phyloP scores from a whole-genome alignment of 2,888 invertebrate genomes.

The Quadriops clusia region DNA sequence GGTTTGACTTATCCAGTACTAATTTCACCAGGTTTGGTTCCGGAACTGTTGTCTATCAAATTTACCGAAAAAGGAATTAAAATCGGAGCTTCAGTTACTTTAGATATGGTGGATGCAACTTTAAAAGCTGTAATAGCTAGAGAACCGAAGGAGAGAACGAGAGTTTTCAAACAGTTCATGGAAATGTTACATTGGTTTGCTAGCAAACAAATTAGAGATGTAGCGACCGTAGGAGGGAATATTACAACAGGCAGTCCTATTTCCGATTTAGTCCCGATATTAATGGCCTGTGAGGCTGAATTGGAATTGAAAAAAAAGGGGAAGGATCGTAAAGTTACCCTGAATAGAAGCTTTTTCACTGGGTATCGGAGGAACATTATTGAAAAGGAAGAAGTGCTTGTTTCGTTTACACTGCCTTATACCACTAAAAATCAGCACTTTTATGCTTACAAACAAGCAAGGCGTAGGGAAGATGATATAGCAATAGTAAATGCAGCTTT shows the following conservation, averaged over 20 bases:
- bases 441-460: constrained; percentile 82
- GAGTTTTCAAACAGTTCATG: constrained; percentile 54
- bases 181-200: constrained; percentile 92
- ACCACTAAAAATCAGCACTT: constrained; percentile 58
- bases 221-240: constrained; percentile 85
- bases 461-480: constrained; percentile 87
- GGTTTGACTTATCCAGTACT: constrained; percentile 66
- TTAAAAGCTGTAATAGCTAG: constrained; percentile 45
- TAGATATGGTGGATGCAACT: constrained; percentile 59
- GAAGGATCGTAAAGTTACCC: constrained; percentile 46
- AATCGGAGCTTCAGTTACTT: constrained; percentile 69
- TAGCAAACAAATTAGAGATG: constrained; percentile 88
- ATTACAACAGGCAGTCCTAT: constrained; percentile 89
- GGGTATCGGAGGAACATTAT: constrained; percentile 73
- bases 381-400: constrained; percentile 63
- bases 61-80: constrained; percentile 40
- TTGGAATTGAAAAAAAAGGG: constrained; percentile 45
- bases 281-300: constrained; percentile 63
- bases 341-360: constrained; percentile 74
- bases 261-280: constrained; percentile 87
- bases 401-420: constrained; percentile 68
- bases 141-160: constrained; percentile 43
- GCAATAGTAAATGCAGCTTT: constrained; percentile 87
- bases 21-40: constrained; percentile 57
- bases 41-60: constrained; percentile 51